phyloP scores from a whole-genome alignment of 1,140 invertebrate species.

The Tribolium madens region DNA sequence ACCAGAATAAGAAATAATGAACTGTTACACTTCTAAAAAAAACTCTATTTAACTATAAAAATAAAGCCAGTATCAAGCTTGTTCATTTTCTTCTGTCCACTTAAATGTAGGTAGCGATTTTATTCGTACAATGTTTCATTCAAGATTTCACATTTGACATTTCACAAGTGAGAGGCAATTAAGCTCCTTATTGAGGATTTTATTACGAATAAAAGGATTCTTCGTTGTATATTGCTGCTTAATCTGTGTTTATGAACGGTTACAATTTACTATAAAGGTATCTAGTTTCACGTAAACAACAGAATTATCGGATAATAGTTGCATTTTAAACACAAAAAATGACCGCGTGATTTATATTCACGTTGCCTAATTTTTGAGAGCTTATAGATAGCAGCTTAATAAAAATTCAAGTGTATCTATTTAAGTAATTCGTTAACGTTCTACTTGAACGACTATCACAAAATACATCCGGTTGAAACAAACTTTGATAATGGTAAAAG shows the following conservation, averaged over 20 bases:
- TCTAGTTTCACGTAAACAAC: no score
- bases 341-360: neutral
- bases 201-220: neutral
- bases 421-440: slow-evolving; percentile 1
- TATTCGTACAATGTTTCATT: neutral
- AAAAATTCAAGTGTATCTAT: slow-evolving; percentile 30
- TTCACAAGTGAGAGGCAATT: neutral
- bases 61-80: no score
- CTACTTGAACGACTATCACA: slow-evolving; percentile 13
- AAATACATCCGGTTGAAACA: slow-evolving; percentile 27
- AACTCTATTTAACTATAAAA: no score
- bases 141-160: neutral
- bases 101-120: neutral
- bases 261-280: no score
- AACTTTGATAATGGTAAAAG: neutral
- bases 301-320: no score
- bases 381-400: neutral
- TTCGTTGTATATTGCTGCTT: neutral
- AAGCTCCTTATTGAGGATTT: neutral
- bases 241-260: no score
- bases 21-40: no score
- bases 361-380: neutral
- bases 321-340: neutral
- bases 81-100: no score
- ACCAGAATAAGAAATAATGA: no score